Conservation (phyloP, 2,797 vertebrate genomes). For the Enteromius radiatus region DNA sequence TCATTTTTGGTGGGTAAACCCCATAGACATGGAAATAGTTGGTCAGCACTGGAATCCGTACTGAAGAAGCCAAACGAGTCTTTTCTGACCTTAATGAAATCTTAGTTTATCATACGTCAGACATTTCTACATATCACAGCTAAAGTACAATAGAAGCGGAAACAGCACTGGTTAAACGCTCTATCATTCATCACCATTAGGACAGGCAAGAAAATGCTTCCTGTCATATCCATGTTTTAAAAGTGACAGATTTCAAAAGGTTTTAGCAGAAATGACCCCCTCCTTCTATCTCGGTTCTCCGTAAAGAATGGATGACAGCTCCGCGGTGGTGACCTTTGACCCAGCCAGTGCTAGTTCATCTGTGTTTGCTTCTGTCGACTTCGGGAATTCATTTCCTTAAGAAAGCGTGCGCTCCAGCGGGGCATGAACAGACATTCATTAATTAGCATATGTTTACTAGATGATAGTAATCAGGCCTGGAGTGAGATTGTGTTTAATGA, state of each 20-base stretch:
- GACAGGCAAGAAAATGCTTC: neutral
- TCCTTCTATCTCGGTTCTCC: neutral
- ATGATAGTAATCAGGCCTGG: conserved; percentile 67
- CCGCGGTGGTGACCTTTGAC: conserved; percentile 8
- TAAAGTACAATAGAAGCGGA: neutral
- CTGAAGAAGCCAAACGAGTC: neutral
- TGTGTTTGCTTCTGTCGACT: conserved; percentile 11
- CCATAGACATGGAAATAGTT: neutral
- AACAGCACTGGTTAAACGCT: neutral
- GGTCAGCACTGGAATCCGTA: neutral
- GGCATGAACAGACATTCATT: conserved; percentile 74
- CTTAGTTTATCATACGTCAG: neutral
- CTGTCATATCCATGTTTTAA: neutral
- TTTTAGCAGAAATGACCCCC: neutral
- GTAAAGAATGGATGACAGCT: neutral
- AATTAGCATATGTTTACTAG: conserved; percentile 71
- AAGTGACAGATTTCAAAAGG: neutral
- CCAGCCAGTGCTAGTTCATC: neutral
- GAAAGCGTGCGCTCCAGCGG: conserved; percentile 66
- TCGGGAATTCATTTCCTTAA: conserved; percentile 70
- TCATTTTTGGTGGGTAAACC: neutral
- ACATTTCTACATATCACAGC: neutral
- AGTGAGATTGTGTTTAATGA: conserved; percentile 63
- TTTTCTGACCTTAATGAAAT: neutral
- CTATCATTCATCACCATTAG: neutral